A percentile compares a stretch with the other conserved stretches of the same genome.
These are phyloP conservation scores for Lamprotornis superbus DNA, from an alignment of 2,113 vertebrate species.

Conservation along the genomic window DNA sequence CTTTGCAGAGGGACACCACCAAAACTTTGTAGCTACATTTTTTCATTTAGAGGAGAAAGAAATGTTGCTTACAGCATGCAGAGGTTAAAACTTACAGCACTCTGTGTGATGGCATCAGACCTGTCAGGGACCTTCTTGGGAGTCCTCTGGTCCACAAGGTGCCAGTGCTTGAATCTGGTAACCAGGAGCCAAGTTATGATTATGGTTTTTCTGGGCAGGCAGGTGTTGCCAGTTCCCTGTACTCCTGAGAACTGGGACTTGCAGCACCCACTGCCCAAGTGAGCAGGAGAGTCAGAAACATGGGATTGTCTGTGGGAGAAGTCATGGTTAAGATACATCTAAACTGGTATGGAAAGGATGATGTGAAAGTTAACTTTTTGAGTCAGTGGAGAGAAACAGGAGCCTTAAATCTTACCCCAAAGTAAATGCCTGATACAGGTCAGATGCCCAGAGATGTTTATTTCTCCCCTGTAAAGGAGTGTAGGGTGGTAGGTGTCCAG, in stretches of 20 bases:
- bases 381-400: background rate
- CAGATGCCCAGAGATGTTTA: background rate
- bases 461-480: background rate
- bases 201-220: background rate
- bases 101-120: background rate
- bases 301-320: background rate
- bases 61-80: background rate
- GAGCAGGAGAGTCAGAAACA: background rate
- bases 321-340: background rate
- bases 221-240: background rate
- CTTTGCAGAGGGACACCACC: background rate
- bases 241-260: background rate
- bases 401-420: background rate
- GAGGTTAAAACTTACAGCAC: background rate
- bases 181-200: fast-evolving
- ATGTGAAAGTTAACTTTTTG: background rate
- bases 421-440: background rate
- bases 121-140: background rate
- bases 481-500: background rate
- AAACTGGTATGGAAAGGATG: background rate
- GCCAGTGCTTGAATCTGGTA: background rate
- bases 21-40: background rate
- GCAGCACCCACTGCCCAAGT: background rate
- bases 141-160: background rate
- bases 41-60: background rate